Evolutionary conservation across 2,113 vertebrate genomes (phyloP), one percentile per base, ranked within the genome.

Genomic region (Callipepla squamata): DNA sequence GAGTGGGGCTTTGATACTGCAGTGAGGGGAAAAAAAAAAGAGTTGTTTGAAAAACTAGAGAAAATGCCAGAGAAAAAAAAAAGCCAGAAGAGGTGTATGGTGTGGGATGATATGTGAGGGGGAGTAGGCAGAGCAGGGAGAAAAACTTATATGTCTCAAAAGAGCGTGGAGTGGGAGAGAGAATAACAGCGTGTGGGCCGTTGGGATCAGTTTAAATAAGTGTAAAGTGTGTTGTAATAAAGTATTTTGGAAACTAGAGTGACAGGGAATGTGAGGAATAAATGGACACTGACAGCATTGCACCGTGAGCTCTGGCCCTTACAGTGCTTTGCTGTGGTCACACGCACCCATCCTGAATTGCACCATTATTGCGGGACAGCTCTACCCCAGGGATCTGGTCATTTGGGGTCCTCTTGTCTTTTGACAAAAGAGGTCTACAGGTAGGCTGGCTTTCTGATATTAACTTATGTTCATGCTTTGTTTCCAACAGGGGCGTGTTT

Each of bases 401-500:
- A 2, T 67, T 48, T 48, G 40, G 48, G 65, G 68, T 86, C 26
- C 28, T 92, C 13, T 81, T 83, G 47, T 40, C 36, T 79, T 91
- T 89, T 79, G 82, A 1, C 20, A 36, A 36, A 36, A 36, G 58
- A 1, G 6, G 16, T 63, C 40, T 80, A 38, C 21, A 25, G 38
- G 67, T 82, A 0, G 5, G 40, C 47, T 3, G 1, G 10, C 26
- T 42, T 91, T 72, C 45, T 73, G 63, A 67, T 11, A 3, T 32
- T 89, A 40, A 90, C 25, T 53, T 26, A 45, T 51, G 20, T 61
- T 84, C 7, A 0, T 87, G 17, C 94, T 85, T 96, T 97, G 30
- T 97, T 96, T 97, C 92, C 48, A 77, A 87, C 97, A 99, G 99
- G 99, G 99, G 99, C 65, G 98, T 99, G 36, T 99, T 99, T 98